A percentile compares a stretch with the other conserved stretches of the same genome.
Conservation (phyloP, 2,113 vertebrate species). For the Atlantisia rogersi region DNA sequence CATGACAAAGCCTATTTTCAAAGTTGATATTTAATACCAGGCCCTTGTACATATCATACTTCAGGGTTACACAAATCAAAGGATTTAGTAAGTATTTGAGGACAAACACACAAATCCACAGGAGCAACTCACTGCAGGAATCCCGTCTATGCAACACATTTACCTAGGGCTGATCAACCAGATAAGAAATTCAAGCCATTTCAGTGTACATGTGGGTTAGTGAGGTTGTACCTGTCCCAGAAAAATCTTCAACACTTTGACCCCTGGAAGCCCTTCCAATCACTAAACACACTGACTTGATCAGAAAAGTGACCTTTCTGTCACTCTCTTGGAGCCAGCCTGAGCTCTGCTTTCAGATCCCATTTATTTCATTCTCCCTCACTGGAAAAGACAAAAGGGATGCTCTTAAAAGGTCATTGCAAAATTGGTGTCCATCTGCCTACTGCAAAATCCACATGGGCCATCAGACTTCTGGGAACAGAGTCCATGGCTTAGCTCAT, state of each 20-base stretch:
- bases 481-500: not conserved
- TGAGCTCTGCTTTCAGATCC: not conserved
- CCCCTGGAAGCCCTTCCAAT: not conserved
- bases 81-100: not conserved
- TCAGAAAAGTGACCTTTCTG: not conserved
- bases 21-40: slow-evolving; percentile 27
- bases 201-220: rapidly evolving
- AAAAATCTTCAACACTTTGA: not conserved
- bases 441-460: not conserved
- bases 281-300: not conserved
- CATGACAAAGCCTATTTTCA: slow-evolving; percentile 25
- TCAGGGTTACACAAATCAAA: not conserved
- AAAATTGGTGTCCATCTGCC: slow-evolving; percentile 5
- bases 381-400: slow-evolving; percentile 42
- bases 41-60: not conserved
- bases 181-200: not conserved
- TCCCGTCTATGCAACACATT: not conserved
- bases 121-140: not conserved
- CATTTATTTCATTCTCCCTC: slow-evolving; percentile 22
- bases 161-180: not conserved
- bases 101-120: not conserved
- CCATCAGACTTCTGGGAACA: not conserved
- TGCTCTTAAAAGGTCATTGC: slow-evolving; percentile 46
- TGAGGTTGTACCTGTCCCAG: not conserved
- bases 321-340: not conserved